phyloP scores from a whole-genome alignment of 2,113 vertebrate genomes.

The Lates calcarifer region DNA sequence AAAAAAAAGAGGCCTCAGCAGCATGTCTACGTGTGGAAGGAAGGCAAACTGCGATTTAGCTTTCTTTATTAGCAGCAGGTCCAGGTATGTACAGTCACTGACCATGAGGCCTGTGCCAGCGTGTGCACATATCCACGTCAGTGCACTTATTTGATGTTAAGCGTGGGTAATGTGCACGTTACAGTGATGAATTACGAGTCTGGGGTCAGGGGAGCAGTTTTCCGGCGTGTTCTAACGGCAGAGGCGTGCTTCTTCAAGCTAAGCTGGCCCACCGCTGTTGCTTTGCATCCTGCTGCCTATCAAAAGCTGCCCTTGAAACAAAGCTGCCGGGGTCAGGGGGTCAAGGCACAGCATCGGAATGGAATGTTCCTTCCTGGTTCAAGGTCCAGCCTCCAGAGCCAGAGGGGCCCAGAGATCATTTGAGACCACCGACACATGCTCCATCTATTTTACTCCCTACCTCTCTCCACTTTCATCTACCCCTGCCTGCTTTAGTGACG shows the following conservation, averaged over 20 bases:
- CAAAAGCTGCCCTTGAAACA: slow-evolving; percentile 73
- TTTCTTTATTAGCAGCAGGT: slow-evolving; percentile 17
- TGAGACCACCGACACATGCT: slow-evolving; percentile 75
- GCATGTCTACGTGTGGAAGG: slow-evolving; percentile 3
- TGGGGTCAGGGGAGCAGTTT: slow-evolving; percentile 68
- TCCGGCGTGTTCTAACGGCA: slow-evolving; percentile 58
- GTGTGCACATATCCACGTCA: slow-evolving; percentile 47
- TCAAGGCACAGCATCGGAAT: slow-evolving; percentile 71
- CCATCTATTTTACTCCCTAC: slow-evolving; percentile 51
- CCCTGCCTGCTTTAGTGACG: slow-evolving; percentile 17
- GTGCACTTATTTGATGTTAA: slow-evolving; percentile 67
- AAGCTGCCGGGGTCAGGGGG: slow-evolving; percentile 70
- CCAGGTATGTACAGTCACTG: slow-evolving; percentile 43
- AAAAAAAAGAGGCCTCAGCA: not conserved
- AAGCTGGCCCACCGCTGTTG: slow-evolving; percentile 33
- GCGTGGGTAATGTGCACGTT: slow-evolving; percentile 56
- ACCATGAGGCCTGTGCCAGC: slow-evolving; percentile 27
- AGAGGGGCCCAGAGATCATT: slow-evolving; percentile 71
- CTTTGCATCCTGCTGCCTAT: slow-evolving; percentile 70
- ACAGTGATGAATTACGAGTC: slow-evolving; percentile 67
- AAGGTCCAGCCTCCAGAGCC: slow-evolving; percentile 78
- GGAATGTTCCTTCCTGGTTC: slow-evolving; percentile 81
- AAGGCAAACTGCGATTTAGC: slow-evolving; percentile 4
- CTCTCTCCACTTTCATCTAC: slow-evolving; percentile 52
- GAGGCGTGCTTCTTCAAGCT: slow-evolving; percentile 69